Evolutionary conservation across 2,113 vertebrate genomes (phyloP).

Genomic region (Gracilinanus agilis): DNA sequence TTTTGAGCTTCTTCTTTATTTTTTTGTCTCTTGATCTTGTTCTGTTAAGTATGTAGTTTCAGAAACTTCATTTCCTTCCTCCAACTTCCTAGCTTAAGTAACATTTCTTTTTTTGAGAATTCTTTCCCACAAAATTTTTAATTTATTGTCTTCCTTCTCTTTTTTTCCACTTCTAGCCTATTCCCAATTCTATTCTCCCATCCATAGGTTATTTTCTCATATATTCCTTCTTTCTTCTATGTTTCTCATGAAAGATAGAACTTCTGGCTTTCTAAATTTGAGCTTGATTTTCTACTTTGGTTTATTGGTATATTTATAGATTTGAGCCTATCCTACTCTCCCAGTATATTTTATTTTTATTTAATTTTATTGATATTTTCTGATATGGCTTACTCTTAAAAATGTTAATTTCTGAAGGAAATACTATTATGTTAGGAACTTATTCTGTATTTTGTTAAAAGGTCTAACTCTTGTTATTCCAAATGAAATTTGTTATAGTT

Average conservation of each 20-base stretch:
- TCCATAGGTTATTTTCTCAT: neutral
- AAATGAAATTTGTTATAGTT: too few species aligned
- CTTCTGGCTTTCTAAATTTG: neutral
- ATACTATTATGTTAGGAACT: neutral
- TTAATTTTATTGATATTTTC: neutral
- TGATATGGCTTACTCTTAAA: neutral
- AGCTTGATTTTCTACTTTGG: neutral
- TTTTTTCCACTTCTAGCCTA: neutral
- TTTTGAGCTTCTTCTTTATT: neutral
- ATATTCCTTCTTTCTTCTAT: too few species aligned
- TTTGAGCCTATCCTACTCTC: neutral
- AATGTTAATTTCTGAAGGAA: neutral
- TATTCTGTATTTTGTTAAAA: neutral
- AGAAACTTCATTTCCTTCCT: neutral
- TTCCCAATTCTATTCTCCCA: neutral
- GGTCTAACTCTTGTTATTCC: too few species aligned
- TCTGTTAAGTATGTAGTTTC: neutral
- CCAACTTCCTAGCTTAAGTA: neutral
- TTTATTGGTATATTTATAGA: neutral
- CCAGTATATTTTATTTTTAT: neutral
- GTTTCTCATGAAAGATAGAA: neutral
- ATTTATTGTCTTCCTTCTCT: neutral
- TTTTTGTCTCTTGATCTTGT: neutral
- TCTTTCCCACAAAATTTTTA: neutral
- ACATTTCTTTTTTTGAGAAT: neutral